Percentiles rank a stretch among this genome's conserved stretches.
Conservation (phyloP, 1,140 invertebrate genomes). For the Cheumatopsyche charites region DNA sequence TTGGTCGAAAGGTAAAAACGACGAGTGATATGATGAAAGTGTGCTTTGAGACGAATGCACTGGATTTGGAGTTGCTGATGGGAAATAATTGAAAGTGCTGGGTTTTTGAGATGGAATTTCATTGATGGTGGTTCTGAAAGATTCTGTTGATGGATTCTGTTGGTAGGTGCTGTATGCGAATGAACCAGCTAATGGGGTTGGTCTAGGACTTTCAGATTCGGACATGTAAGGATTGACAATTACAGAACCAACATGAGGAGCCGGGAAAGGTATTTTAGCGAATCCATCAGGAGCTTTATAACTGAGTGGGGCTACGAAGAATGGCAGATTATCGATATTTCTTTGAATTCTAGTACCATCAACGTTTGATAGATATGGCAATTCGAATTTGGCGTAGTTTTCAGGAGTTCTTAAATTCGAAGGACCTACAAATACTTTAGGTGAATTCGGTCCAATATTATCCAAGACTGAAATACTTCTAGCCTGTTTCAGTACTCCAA, state of each 20-base stretch:
- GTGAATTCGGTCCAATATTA: conserved; percentile 68
- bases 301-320: conserved; percentile 83
- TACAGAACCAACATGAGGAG: conserved; percentile 83
- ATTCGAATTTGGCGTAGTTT: conserved; percentile 78
- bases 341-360: conserved; percentile 73
- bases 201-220: conserved; percentile 28
- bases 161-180: conserved; percentile 34
- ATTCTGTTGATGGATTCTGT: conserved; percentile 44
- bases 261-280: conserved; percentile 81
- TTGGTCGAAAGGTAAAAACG: conserved; percentile 36
- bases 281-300: conserved; percentile 81
- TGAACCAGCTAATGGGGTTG: conserved; percentile 6
- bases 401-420: conserved; percentile 71
- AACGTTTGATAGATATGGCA: conserved; percentile 79
- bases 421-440: conserved; percentile 81
- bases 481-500: conserved; percentile 70
- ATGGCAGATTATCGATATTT: conserved; percentile 75
- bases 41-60: conserved; percentile 31
- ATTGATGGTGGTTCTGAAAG: conserved; percentile 29
- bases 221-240: conserved; percentile 65
- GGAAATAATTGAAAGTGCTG: conserved; percentile 43
- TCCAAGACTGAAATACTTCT: conserved; percentile 79
- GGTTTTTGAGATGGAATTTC: conserved; percentile 28
- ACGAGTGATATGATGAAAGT: conserved; percentile 25
- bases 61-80: conserved; percentile 43